These are phyloP conservation scores for Aphis gossypii DNA, from an alignment of 1,140 invertebrate species.

Conservation along the genomic window DNA sequence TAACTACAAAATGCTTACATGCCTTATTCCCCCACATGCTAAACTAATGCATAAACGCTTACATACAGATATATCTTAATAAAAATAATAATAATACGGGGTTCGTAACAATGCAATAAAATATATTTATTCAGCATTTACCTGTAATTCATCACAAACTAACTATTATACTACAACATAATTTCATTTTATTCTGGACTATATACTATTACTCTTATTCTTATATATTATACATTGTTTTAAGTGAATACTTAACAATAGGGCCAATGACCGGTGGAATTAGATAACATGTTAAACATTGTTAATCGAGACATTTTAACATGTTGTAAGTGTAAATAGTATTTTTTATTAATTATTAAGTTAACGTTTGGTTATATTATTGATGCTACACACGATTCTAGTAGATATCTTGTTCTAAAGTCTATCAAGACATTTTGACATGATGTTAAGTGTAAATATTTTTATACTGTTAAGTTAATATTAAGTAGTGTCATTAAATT, in stretches of 20 bases:
- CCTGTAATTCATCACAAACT: not conserved
- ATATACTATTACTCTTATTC: not conserved
- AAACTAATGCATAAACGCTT: too few relatives aligned
- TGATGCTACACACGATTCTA: not conserved
- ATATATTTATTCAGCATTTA: not conserved
- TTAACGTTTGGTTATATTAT: not conserved
- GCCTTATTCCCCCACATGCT: too few relatives aligned
- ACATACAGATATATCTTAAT: too few relatives aligned
- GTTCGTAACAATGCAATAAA: too few relatives aligned
- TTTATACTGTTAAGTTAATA: not conserved
- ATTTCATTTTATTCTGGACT: not conserved
- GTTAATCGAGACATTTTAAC: slow-evolving; percentile 33
- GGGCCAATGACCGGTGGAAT: slow-evolving; percentile 46
- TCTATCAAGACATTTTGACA: too few relatives aligned
- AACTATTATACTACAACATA: not conserved
- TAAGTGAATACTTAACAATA: slow-evolving; percentile 34
- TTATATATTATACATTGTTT: not conserved
- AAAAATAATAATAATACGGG: too few relatives aligned
- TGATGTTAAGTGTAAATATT: not conserved
- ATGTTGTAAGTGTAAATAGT: slow-evolving; percentile 51
- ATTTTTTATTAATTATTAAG: not conserved
- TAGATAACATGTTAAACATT: slow-evolving; percentile 46
- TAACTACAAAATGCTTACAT: too few relatives aligned
- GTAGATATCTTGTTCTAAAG: too few relatives aligned
- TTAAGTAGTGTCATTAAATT: not conserved